Percentiles rank a stretch among this genome's conserved stretches.
phyloP scores from a whole-genome alignment of 2,797 vertebrate genomes.

The Knipowitschia caucasica region DNA sequence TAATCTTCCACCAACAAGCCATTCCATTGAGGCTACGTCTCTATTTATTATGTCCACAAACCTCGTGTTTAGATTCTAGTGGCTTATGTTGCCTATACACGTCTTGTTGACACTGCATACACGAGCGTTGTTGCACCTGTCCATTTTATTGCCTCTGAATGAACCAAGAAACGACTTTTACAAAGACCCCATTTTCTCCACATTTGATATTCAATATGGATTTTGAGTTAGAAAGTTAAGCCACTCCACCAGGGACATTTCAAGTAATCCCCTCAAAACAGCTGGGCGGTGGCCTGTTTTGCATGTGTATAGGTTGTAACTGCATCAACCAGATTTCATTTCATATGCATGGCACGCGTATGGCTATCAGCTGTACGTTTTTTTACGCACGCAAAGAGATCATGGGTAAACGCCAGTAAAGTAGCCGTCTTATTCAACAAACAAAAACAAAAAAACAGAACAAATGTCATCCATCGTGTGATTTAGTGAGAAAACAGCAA shows the following conservation, averaged over 20 bases:
- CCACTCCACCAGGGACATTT: not conserved
- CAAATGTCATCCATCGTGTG: no score
- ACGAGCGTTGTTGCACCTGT: constrained; percentile 61
- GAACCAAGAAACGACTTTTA: constrained; percentile 42
- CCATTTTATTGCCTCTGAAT: constrained; percentile 50
- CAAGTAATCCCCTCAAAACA: not conserved
- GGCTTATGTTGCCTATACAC: constrained; percentile 76
- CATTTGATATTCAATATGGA: constrained; percentile 34
- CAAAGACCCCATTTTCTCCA: constrained; percentile 26
- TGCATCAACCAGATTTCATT: not conserved
- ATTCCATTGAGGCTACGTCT: constrained; percentile 14
- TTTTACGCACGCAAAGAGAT: constrained; percentile 5
- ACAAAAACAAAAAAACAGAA: no score
- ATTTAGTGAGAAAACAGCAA: not conserved
- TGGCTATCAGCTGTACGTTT: not conserved
- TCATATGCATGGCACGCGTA: not conserved
- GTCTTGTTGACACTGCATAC: constrained; percentile 77
- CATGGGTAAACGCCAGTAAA: not conserved
- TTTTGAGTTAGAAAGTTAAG: constrained; percentile 16
- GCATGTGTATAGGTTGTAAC: not conserved
- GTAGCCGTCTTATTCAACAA: no score
- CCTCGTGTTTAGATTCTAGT: constrained; percentile 68
- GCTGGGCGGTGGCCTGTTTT: not conserved
- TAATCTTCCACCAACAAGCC: constrained; percentile 4
- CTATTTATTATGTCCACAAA: constrained; percentile 78